Base-by-base conservation (phyloP, 2,797 vertebrate genomes). In the Hippopotamyrus pictus region DNA sequence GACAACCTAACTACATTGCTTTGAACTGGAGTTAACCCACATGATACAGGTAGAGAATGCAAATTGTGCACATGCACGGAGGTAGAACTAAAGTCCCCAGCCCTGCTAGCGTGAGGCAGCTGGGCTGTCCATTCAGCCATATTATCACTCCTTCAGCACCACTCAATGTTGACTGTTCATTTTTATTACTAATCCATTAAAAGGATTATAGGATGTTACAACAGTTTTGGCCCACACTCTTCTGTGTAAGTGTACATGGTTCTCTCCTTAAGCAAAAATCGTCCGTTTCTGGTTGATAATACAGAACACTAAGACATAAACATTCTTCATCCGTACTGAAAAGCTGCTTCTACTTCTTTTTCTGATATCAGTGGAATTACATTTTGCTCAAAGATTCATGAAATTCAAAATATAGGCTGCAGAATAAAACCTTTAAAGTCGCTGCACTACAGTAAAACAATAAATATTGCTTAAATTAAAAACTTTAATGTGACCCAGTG, bases 401-500 rank as follows among this genome's bases (percentile, higher is more conserved):
- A 73, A 73, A 73, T 17, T 73, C 65, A 73, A 73, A 73, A 73
- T 73, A 37, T 33, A 73, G 12, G 11, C 12, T 1, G 12, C 2
- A 73, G 65, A 73, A 33, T 73, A 73, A 4, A 12, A 69, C 25
- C 29, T 33, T 69, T 14, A 33, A 33, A 69, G 11, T 33, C 3
- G 1, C 17, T 79, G 37, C 5, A 19, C 14, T 79, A n/a, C 17
- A n/a, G 14, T 44, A 79, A 79, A 79, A 79, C 37, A 79, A 7
- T 6, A 79, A 7, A 79, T 79, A 44, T 44, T 44, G 37, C 73
- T 44, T 79, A 79, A n/a, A 73, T 73, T n/a, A 9, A 12, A 44
- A 6, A 0, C 2, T 19, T n/a, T 1, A 9, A 3, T 44, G 5
- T 94, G 95, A 96, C 95, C 95, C 95, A 96, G 96, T 96, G 96